These are phyloP conservation scores for Parauchenoglanis ngamensis DNA, from an alignment of 2,797 vertebrate genomes.

Conservation along the genomic window DNA sequence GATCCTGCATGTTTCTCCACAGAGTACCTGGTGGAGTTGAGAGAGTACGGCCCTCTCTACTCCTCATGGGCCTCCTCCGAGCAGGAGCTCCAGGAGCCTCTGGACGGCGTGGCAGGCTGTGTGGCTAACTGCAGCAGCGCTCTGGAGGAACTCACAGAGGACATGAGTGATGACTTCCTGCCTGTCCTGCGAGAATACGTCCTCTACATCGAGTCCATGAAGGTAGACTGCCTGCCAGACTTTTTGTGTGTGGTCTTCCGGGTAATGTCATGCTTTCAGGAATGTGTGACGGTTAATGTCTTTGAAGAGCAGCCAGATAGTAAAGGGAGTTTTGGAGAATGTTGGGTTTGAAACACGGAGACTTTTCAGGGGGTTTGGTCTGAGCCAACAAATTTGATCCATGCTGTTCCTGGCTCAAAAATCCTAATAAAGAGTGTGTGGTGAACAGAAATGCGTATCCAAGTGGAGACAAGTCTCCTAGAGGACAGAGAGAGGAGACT, in stretches of 20 bases:
- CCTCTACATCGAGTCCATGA: conserved; percentile 95
- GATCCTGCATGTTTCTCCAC: not conserved
- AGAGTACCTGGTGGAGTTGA: conserved; percentile 93
- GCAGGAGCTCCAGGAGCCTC: conserved; percentile 82
- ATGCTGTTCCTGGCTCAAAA: not conserved
- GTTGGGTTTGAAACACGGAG: not conserved
- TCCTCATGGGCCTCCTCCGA: conserved; percentile 88
- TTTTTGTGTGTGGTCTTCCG: not conserved
- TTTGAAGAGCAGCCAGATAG: not conserved
- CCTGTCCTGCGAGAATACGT: conserved; percentile 93
- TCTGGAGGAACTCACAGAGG: conserved; percentile 90
- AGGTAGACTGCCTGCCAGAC: conserved; percentile 72
- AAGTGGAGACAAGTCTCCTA: not conserved
- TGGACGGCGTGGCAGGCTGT: conserved; percentile 87
- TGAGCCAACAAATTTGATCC: not conserved
- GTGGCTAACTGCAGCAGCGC: conserved; percentile 83
- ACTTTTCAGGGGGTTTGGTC: not conserved
- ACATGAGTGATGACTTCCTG: conserved; percentile 92
- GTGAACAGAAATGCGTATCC: not conserved
- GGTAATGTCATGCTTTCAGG: not conserved
- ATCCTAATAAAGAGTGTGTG: no score
- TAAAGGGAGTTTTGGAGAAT: not conserved
- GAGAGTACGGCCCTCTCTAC: conserved; percentile 91
- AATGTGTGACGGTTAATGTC: not conserved
- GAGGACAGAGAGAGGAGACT: not conserved